phyloP scores from a whole-genome alignment of 2,797 vertebrate genomes.

The Coregonus suidteri region DNA sequence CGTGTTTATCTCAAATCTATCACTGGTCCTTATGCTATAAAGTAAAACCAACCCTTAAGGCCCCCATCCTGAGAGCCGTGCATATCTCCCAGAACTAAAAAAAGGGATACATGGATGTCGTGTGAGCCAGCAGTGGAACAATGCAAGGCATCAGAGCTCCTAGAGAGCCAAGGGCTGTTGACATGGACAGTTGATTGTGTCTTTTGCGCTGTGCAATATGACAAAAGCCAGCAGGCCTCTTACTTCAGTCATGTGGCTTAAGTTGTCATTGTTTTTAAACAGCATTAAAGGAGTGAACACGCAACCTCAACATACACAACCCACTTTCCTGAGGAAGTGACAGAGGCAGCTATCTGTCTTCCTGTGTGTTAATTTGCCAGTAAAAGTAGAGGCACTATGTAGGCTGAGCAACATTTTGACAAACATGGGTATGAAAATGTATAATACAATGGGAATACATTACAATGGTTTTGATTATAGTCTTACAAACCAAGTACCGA shows the following conservation, averaged over 20 bases:
- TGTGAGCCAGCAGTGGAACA: not conserved
- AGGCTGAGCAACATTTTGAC: not conserved
- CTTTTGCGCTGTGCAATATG: not conserved
- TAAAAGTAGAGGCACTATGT: not conserved
- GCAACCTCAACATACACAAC: slow-evolving; percentile 9
- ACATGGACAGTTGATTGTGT: not conserved
- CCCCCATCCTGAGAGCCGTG: not conserved
- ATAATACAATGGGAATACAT: not conserved
- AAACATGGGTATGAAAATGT: not conserved
- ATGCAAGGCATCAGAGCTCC: not conserved
- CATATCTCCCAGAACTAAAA: slow-evolving; percentile 9
- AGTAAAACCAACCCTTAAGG: not conserved
- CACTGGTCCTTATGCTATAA: not conserved
- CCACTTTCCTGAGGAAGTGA: slow-evolving; percentile 18
- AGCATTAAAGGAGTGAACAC: not conserved
- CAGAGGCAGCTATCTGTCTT: not conserved
- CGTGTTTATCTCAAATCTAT: not conserved
- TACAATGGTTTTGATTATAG: not conserved
- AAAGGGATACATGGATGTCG: not conserved
- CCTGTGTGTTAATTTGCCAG: not conserved
- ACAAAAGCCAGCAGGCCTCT: not conserved
- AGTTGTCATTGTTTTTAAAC: slow-evolving; percentile 30
- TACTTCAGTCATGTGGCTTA: slow-evolving; percentile 10
- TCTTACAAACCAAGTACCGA: not conserved
- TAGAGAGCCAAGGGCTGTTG: not conserved